These are phyloP conservation scores for Lucifuga dentata DNA, from an alignment of 2,113 vertebrate species.

Conservation along the genomic window DNA sequence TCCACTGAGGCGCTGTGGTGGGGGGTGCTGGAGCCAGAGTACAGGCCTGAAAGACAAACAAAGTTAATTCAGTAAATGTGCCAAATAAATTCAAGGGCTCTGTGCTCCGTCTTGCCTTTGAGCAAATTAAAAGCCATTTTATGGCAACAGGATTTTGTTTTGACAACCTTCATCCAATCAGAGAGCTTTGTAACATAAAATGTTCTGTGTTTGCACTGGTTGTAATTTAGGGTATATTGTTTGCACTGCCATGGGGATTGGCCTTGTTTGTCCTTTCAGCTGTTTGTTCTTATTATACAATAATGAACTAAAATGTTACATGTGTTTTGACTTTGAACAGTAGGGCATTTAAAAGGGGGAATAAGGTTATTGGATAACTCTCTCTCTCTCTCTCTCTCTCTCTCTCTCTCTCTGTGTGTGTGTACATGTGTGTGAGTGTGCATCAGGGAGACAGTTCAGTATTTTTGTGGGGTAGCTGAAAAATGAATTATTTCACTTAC, in stretches of 20 bases:
- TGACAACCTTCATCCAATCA: conserved; percentile 79
- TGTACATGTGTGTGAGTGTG: background rate
- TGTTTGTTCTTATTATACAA: conserved; percentile 58
- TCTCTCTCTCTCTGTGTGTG: conserved; percentile 8
- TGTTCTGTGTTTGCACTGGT: conserved; percentile 71
- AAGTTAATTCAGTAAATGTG: conserved; percentile 70
- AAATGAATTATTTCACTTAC: background rate
- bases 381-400: too few species aligned
- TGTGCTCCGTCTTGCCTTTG: conserved; percentile 52
- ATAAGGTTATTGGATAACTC: conserved; percentile 12
- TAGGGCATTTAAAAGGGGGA: conserved; percentile 38
- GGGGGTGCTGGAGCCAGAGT: conserved; percentile 84
- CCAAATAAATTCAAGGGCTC: conserved; percentile 64
- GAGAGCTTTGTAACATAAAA: conserved; percentile 67
- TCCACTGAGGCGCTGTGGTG: conserved; percentile 85
- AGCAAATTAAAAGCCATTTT: conserved; percentile 76
- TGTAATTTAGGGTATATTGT: conserved; percentile 74
- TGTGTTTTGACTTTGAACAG: conserved; percentile 54
- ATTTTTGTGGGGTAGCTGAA: too few species aligned
- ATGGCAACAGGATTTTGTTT: conserved; percentile 77
- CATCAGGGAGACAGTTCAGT: background rate
- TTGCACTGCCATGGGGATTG: conserved; percentile 59
- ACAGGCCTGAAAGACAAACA: conserved; percentile 91
- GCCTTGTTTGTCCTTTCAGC: conserved; percentile 52
- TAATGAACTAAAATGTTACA: conserved; percentile 68